A percentile compares a stretch with the other conserved stretches of the same genome.
Evolutionary conservation across 1,140 invertebrate genomes (phyloP).

Genomic region (Scylla paramamosain): DNA sequence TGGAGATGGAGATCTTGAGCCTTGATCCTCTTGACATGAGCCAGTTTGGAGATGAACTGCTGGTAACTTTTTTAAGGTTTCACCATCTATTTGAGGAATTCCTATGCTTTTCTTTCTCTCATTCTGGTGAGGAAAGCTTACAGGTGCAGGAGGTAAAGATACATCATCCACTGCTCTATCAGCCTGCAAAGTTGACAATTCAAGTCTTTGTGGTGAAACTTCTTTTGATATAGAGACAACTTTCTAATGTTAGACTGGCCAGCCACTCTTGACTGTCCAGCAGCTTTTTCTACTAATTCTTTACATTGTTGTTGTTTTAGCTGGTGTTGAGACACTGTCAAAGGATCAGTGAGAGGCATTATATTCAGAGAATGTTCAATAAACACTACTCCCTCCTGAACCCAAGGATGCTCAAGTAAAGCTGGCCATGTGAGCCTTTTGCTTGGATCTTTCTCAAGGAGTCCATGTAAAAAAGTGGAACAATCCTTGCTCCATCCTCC

Average conservation of each 20-base stretch:
- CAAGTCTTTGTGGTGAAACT: constrained; percentile 14
- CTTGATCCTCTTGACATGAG: background rate
- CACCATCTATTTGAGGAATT: constrained; percentile 51
- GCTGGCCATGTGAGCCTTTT: constrained; percentile 92
- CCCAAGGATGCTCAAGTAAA: constrained; percentile 89
- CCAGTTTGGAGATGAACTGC: constrained; percentile 60
- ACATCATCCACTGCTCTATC: background rate
- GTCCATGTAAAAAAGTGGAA: constrained; percentile 92
- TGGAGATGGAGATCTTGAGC: constrained; percentile 66
- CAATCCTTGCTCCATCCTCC: constrained; percentile 89
- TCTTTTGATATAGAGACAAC: constrained; percentile 57
- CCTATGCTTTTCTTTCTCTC: background rate
- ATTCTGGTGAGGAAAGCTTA: constrained; percentile 34
- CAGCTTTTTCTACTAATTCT: constrained; percentile 70
- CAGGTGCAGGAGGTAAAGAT: constrained; percentile 17
- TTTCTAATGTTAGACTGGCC: constrained; percentile 57
- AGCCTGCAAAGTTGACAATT: constrained; percentile 34
- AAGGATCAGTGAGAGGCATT: constrained; percentile 71
- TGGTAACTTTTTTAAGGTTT: constrained; percentile 43
- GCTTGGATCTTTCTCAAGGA: constrained; percentile 92
- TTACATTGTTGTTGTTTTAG: constrained; percentile 76
- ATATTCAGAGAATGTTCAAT: constrained; percentile 70
- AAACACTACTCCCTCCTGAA: constrained; percentile 73
- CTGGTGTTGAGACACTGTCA: constrained; percentile 76
- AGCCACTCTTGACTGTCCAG: constrained; percentile 72